A percentile compares a stretch with the other conserved stretches of the same genome.
phyloP scores from a whole-genome alignment of 2,888 invertebrate genomes.

The Ditylenchus weischeri region DNA sequence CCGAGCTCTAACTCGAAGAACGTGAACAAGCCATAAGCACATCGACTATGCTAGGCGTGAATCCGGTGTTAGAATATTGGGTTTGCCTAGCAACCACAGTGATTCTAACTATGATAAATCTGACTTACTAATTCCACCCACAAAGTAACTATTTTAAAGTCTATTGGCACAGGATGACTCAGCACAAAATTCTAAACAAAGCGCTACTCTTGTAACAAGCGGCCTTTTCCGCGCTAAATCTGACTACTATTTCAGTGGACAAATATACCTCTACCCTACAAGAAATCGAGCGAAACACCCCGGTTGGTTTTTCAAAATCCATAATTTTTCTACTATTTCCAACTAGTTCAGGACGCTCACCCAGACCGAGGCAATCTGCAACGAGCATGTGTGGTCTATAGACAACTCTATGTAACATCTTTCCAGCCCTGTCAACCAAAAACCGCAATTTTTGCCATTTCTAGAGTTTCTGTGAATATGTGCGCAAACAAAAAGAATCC shows the following conservation, averaged over 20 bases:
- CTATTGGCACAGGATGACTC: no score
- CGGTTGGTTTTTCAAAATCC: slow-evolving; percentile 60
- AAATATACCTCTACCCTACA: slow-evolving; percentile 82
- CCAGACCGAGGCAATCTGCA: slow-evolving; percentile 94
- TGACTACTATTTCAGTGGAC: slow-evolving; percentile 65
- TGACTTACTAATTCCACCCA: no score
- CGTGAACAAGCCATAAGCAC: no score
- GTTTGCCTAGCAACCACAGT: no score
- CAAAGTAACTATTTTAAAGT: no score
- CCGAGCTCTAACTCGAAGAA: no score
- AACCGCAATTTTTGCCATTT: slow-evolving; percentile 19
- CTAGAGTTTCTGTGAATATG: slow-evolving; percentile 79
- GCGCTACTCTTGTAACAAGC: no score
- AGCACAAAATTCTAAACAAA: no score
- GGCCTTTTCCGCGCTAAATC: background rate
- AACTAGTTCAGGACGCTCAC: slow-evolving; percentile 71
- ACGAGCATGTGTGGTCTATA: slow-evolving; percentile 86
- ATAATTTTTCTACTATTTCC: background rate
- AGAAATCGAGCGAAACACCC: slow-evolving; percentile 89
- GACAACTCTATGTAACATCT: slow-evolving; percentile 81
- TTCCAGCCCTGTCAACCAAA: no score
- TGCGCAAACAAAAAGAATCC: slow-evolving; percentile 86
- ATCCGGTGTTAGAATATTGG: no score
- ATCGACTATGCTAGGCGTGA: no score
- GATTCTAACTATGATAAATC: no score